Base-by-base conservation (phyloP, 2,797 vertebrate genomes). In the Salarias fasciatus region DNA sequence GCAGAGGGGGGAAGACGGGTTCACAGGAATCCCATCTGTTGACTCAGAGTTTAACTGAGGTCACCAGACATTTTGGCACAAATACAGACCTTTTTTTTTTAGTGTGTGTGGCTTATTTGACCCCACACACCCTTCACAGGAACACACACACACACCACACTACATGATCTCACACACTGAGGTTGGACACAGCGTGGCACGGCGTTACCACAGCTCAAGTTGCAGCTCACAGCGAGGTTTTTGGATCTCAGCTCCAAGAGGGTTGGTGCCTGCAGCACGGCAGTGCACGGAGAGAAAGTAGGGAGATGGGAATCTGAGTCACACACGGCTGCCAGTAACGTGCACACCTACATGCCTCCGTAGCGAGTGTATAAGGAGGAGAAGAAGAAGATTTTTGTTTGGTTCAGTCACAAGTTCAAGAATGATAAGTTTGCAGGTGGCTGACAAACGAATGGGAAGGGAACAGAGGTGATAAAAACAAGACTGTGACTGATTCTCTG, bases 281-380 rank as follows among this genome's bases (percentile, higher is more conserved):
- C 60, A 56, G 51, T 37, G 38, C 48, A 50, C 35, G 28, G 24
- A 49, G 13, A 36, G n/a, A 63, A 12, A 36, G 3, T 12, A 55
- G 35, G 52, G 53, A 62, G 56, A 69, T 5, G 0, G 8, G 45
- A 64, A 67, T 72, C 38, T 72, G 74, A 77, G 64, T 75, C 74
- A 83, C 4, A 4, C 47, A 58, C 57, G 14, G 53, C 67, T 63
- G 55, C 56, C 30, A 59, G 54, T 58, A 30, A 68, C 60, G 45
- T 35, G 24, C 28, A 56, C 62, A 66, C 66, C 51, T 50, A 53
- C 46, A 63, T 18, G 56, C 18, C 29, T 61, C 37, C 33, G 2
- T 11, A 43, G 60, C 13, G 51, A 41, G 40, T 29, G 9, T 18
- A 24, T 24, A 3, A 3, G 24, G 5, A 9, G 6, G 61, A 29